Evolutionary conservation across 2,888 invertebrate species (phyloP).

Genomic region (Acronicta psi): DNA sequence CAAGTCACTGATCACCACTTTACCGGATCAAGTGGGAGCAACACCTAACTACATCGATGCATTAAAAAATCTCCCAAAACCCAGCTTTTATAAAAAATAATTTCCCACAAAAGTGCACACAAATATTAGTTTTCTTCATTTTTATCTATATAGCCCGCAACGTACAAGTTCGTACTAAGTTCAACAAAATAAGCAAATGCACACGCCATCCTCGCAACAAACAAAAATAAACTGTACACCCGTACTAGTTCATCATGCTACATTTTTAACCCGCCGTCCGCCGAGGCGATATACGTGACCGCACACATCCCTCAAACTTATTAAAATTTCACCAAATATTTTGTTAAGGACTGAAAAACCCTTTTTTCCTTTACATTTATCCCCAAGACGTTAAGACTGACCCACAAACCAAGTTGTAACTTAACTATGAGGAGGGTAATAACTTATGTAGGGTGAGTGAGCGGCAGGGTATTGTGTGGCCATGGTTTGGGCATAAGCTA

Average conservation of each 20-base stretch:
- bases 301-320: slow-evolving; percentile 20
- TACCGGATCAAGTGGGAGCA: no score
- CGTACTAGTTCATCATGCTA: slow-evolving; percentile 23
- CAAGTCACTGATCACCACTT: no score
- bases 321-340: slow-evolving; percentile 55
- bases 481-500: slow-evolving; percentile 55
- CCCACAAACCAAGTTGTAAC: slow-evolving; percentile 80
- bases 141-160: neutral
- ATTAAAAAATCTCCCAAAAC: no score
- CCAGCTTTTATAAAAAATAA: neutral
- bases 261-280: slow-evolving; percentile 38
- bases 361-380: slow-evolving; percentile 72
- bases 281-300: slow-evolving; percentile 34
- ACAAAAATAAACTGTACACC: slow-evolving; percentile 29
- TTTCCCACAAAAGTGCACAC: neutral
- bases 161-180: slow-evolving; percentile 4
- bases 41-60: no score
- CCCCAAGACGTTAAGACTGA: slow-evolving; percentile 76
- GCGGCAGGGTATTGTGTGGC: slow-evolving; percentile 71
- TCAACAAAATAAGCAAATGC: slow-evolving; percentile 27
- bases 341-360: slow-evolving; percentile 36
- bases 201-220: slow-evolving; percentile 17
- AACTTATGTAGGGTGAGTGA: slow-evolving; percentile 79
- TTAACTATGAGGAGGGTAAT: slow-evolving; percentile 78
- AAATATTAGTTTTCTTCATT: neutral